Evolutionary conservation across 2,797 vertebrate species (phyloP), one percentile per base, ranked within the genome.

Genomic region (Characodon lateralis): DNA sequence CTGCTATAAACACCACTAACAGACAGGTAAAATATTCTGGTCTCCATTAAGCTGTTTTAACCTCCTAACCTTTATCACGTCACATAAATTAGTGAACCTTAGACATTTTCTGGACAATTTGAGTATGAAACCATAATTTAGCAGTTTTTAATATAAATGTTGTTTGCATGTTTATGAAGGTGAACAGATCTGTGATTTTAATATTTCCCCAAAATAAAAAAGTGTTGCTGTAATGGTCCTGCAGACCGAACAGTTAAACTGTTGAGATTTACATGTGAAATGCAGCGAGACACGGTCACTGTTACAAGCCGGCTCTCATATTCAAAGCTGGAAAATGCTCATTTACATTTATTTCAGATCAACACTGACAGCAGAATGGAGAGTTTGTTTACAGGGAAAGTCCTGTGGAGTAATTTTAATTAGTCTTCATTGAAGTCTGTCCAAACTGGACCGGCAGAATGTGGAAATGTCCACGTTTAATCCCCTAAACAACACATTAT

Each of bases 241-340:
- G 76, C 77, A 28, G n/a, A 48, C 41, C 53, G 63, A 87, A 83
- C 87, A 85, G 86, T 86, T 88, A 73, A 89, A 91, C 86, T 76
- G 86, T 65, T 74, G 75, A 71, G 68, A 91, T 94, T 93, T 92
- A 91, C 89, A 93, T 90, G 86, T 85, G 75, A 89, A 87, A 79
- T 70, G 75, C 8, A 16, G 78, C 56, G 16, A 61, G 72, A 78
- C 82, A 61, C 14, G 6, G n/a, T 31, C 71, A 73, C 72, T 0
- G 77, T 61, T 63, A 12, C 28, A 18, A 3, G 2, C 51, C 13
- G 6, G 71, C 28, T 13, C 39, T 61, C 12, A 24, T 0, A 77
- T 7, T 83, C 74, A 53, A 84, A 77, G 73, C 75, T 31, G 70
- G 20, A 22, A 68, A 41, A 70, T 48, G n/a, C 51, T 76, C 24